Conservation (phyloP, 2,888 invertebrate species). For the Erannis defoliaria region DNA sequence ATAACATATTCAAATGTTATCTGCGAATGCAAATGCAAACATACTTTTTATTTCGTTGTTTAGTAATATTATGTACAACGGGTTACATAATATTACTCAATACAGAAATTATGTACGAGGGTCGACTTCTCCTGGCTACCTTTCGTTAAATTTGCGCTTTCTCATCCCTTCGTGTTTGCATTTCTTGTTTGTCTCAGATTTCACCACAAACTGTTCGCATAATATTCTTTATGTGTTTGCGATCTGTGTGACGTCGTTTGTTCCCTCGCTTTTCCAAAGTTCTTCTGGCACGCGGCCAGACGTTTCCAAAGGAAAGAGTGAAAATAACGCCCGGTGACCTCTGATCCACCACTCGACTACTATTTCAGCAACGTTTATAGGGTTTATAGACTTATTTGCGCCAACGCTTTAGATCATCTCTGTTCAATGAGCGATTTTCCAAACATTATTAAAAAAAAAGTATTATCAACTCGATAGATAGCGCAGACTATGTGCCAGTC, state of each 20-base stretch:
- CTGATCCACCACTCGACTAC: neutral
- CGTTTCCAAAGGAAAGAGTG: slow-evolving; percentile 51
- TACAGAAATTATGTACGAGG: too few species aligned
- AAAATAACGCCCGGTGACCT: slow-evolving; percentile 59
- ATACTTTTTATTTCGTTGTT: neutral
- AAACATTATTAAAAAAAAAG: too few species aligned
- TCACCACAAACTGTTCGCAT: slow-evolving; percentile 1
- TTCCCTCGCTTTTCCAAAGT: slow-evolving; percentile 45
- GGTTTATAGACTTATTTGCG: neutral
- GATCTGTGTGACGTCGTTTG: slow-evolving; percentile 43
- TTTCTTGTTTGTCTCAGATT: slow-evolving; percentile 3
- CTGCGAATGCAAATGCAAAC: neutral
- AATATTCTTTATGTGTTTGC: slow-evolving; percentile 18
- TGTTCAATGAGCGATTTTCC: too few species aligned
- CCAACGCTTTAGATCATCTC: too few species aligned
- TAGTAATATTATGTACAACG: too few species aligned
- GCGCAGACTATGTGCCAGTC: too few species aligned
- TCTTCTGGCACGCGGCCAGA: slow-evolving; percentile 55
- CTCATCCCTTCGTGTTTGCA: neutral
- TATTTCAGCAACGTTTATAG: neutral
- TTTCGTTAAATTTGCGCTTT: neutral
- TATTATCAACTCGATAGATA: too few species aligned
- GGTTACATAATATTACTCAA: too few species aligned
- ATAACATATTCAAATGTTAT: too few species aligned
- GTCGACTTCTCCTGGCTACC: too few species aligned